Conservation (phyloP, 2,113 vertebrate genomes). For the Miniopterus natalensis region DNA sequence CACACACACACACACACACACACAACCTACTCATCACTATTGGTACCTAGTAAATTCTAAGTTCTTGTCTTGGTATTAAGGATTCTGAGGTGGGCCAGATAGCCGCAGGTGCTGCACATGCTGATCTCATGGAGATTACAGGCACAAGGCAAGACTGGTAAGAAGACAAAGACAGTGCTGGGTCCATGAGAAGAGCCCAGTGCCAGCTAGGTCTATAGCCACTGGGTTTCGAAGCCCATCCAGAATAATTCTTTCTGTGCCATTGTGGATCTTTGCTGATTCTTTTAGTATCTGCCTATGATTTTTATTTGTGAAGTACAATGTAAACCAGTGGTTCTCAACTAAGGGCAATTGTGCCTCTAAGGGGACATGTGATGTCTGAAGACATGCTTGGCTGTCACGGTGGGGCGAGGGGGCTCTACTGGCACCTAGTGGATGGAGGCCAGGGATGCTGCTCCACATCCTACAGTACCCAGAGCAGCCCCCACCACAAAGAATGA, state of each 20-base stretch:
- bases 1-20: neutral
- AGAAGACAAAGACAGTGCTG: too few relatives aligned
- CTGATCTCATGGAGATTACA: neutral
- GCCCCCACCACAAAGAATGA: neutral
- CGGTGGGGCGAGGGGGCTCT: neutral
- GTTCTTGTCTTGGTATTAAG: neutral
- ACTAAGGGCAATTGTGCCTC: neutral
- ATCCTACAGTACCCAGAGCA: neutral
- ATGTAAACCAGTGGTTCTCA: neutral
- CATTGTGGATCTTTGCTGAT: neutral
- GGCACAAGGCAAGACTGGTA: neutral
- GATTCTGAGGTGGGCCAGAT: neutral
- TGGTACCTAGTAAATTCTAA: neutral
- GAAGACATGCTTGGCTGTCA: neutral
- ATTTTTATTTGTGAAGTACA: neutral
- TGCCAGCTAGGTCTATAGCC: neutral
- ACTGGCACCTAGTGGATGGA: neutral
- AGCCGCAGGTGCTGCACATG: neutral
- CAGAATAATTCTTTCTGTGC: neutral
- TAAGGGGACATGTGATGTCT: neutral
- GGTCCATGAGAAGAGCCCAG: neutral
- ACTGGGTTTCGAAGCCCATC: neutral
- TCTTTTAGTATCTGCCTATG: neutral
- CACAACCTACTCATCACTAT: neutral
- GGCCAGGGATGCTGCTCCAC: neutral